phyloP scores from a whole-genome alignment of 2,113 vertebrate species.

The Clarias gariepinus region DNA sequence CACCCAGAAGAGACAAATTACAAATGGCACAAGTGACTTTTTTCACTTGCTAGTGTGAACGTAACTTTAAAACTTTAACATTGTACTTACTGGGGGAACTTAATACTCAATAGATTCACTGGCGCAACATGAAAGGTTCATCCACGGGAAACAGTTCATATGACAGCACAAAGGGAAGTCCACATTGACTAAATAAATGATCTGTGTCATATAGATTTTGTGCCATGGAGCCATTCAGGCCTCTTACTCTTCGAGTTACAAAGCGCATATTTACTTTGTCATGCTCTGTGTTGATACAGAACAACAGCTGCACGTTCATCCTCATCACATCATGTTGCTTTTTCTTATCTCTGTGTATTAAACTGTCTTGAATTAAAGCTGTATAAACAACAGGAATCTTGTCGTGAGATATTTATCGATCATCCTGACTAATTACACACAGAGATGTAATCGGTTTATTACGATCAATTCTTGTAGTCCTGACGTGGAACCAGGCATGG shows the following conservation, averaged over 20 bases:
- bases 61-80: neutral
- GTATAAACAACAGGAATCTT: neutral
- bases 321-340: neutral
- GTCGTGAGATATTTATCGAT: conserved; percentile 17
- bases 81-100: neutral
- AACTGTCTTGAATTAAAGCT: neutral
- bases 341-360: neutral
- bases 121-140: neutral
- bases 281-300: neutral
- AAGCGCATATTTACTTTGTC: neutral
- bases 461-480: conserved; percentile 7
- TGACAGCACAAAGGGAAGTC: conserved; percentile 24
- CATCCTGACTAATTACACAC: conserved; percentile 31
- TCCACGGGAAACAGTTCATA: conserved; percentile 7
- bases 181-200: neutral
- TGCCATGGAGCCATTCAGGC: neutral
- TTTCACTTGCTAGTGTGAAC: neutral
- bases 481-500: neutral
- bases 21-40: neutral
- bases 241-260: neutral
- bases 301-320: neutral
- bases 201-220: conserved; percentile 8
- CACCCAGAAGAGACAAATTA: neutral
- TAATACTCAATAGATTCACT: neutral
- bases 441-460: neutral